phyloP scores from a whole-genome alignment of 2,797 vertebrate genomes.

The Aplochiton taeniatus region DNA sequence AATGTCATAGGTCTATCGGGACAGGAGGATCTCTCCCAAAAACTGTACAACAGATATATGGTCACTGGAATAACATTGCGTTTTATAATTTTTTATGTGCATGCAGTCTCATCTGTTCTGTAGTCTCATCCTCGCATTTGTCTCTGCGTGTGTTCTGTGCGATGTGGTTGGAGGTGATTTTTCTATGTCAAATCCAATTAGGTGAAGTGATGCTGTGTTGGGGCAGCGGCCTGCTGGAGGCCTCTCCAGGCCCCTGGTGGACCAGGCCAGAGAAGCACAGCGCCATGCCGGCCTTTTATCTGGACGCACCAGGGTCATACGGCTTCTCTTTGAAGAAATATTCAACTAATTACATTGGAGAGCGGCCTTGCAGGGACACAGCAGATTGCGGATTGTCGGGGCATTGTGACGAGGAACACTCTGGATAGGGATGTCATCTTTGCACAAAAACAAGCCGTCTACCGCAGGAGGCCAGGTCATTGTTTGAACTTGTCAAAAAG shows the following conservation, averaged over 20 bases:
- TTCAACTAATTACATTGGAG: conserved; percentile 84
- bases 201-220: conserved; percentile 68
- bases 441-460: conserved; percentile 47
- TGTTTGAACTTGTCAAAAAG: conserved; percentile 58
- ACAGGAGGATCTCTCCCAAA: conserved; percentile 27
- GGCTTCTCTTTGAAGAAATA: conserved; percentile 85
- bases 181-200: conserved; percentile 83
- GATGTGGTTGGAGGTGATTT: conserved; percentile 74
- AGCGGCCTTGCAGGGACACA: conserved; percentile 74
- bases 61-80: conserved; percentile 31
- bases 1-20: conserved; percentile 60
- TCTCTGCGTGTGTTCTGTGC: conserved; percentile 54
- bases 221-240: conserved; percentile 71
- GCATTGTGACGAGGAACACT: conserved; percentile 73
- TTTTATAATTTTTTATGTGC: neutral
- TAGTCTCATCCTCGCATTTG: neutral
- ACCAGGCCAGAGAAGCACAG: conserved; percentile 41
- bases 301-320: conserved; percentile 75
- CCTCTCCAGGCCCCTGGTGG: conserved; percentile 70
- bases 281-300: conserved; percentile 78
- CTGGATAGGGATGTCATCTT: conserved; percentile 70
- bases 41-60: conserved; percentile 21
- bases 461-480: conserved; percentile 41
- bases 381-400: conserved; percentile 69
- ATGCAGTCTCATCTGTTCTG: no score